Conservation (phyloP, 2,113 vertebrate species). For the Entelurus aequoreus region DNA sequence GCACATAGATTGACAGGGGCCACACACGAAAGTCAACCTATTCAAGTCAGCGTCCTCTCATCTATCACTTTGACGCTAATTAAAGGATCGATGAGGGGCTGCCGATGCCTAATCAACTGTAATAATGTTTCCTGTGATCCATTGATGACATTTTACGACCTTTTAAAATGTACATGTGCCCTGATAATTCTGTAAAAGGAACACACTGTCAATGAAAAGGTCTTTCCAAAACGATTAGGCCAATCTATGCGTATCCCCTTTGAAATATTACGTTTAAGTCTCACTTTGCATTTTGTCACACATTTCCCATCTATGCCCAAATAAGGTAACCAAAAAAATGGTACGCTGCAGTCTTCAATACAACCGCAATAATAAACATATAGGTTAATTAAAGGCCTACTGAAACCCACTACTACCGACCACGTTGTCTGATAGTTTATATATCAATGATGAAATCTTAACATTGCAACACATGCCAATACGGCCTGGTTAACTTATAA, state of each 20-base stretch:
- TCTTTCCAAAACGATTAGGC: constrained; percentile 10
- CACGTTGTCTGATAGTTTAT: too few relatives aligned
- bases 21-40: constrained; percentile 3
- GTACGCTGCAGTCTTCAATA: too few relatives aligned
- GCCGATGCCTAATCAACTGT: constrained; percentile 40
- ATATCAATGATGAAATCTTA: too few relatives aligned
- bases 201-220: constrained; percentile 2
- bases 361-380: too few relatives aligned
- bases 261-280: too few relatives aligned
- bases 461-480: too few relatives aligned
- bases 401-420: too few relatives aligned
- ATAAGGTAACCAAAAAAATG: too few relatives aligned
- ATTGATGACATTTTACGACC: constrained; percentile 30
- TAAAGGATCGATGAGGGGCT: constrained; percentile 22
- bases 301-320: too few relatives aligned
- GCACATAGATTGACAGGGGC: constrained; percentile 30
- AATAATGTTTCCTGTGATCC: constrained; percentile 31
- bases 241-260: neutral
- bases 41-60: constrained; percentile 6
- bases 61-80: constrained; percentile 19
- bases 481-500: too few relatives aligned
- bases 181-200: constrained; percentile 5
- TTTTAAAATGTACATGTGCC: constrained; percentile 21
- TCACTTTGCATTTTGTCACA: too few relatives aligned
- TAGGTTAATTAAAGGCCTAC: too few relatives aligned